These are phyloP conservation scores for Phortica okadai DNA, from an alignment of 2,888 invertebrate species.

Conservation along the genomic window DNA sequence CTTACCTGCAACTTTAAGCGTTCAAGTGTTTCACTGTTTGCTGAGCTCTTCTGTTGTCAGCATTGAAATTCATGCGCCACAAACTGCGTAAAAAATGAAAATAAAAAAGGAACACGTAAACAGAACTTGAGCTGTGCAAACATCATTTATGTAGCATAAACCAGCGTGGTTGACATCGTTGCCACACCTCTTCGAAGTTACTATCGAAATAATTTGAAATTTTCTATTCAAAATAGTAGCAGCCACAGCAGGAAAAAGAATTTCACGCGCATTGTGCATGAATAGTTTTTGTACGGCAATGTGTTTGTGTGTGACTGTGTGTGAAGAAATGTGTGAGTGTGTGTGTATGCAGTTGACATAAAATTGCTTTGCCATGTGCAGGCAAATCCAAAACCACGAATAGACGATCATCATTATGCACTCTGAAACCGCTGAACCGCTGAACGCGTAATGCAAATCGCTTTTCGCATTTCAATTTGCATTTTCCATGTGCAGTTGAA, in stretches of 20 bases:
- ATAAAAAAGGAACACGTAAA: neutral
- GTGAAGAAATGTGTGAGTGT: neutral
- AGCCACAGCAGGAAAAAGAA: neutral
- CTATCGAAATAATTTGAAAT: slow-evolving; percentile 57
- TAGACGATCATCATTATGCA: slow-evolving; percentile 2
- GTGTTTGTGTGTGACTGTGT: neutral
- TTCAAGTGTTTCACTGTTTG: slow-evolving; percentile 13
- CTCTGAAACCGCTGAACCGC: neutral
- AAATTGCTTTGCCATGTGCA: neutral
- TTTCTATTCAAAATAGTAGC: slow-evolving; percentile 46
- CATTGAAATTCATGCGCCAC: slow-evolving; percentile 47
- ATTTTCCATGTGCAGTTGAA: neutral
- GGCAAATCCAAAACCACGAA: neutral
- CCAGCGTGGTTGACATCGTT: neutral
- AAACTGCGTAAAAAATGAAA: slow-evolving; percentile 43
- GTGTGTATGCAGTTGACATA: neutral
- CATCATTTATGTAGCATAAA: slow-evolving; percentile 53
- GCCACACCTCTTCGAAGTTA: slow-evolving; percentile 44
- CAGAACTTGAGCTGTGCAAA: slow-evolving; percentile 53
- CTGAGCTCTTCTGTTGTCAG: neutral
- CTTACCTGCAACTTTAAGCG: slow-evolving; percentile 15
- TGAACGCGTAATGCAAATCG: slow-evolving; percentile 30
- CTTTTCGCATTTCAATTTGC: neutral
- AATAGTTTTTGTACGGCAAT: neutral
- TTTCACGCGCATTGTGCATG: neutral